These are phyloP conservation scores for Pangasius macronema DNA, from an alignment of 2,797 vertebrate species.

Conservation along the genomic window DNA sequence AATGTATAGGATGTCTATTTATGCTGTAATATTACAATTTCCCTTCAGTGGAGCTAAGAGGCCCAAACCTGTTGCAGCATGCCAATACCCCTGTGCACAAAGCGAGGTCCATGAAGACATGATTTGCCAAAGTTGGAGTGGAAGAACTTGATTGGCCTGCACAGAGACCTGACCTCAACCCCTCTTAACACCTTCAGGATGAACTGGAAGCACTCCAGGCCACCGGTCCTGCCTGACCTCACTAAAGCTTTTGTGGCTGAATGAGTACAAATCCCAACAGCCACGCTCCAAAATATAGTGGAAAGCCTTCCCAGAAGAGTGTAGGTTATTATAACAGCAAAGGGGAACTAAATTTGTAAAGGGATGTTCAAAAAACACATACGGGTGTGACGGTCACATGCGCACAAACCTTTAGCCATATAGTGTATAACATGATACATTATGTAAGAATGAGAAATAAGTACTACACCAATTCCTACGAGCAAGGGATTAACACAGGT, in stretches of 20 bases:
- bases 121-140: neutral
- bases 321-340: neutral
- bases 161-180: neutral
- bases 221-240: neutral
- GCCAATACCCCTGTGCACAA: neutral
- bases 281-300: neutral
- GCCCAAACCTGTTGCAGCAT: neutral
- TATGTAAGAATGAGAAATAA: neutral
- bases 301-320: neutral
- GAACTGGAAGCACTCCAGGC: neutral
- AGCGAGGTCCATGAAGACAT: neutral
- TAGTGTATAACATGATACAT: neutral
- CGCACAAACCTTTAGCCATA: neutral
- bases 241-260: neutral
- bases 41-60: neutral
- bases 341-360: neutral
- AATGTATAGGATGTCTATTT: neutral
- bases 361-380: neutral
- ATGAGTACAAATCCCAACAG: neutral
- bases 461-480: neutral
- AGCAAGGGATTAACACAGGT: constrained; percentile 21
- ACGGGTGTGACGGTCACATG: neutral
- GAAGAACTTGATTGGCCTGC: neutral
- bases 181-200: neutral
- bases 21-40: neutral